Evolutionary conservation across 2,888 invertebrate genomes (phyloP).

Genomic region (Mythimna pallens): DNA sequence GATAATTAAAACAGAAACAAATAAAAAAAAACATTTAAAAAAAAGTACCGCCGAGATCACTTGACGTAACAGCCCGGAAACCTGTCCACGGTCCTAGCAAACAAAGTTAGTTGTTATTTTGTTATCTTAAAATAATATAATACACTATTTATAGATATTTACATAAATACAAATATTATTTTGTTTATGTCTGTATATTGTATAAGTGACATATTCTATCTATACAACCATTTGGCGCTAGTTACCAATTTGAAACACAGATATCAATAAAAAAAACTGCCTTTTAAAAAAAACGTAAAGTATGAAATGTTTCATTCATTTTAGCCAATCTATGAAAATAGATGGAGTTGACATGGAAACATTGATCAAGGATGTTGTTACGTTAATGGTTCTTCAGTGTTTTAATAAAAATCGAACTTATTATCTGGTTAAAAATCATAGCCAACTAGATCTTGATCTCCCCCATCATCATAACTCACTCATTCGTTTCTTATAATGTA

Average conservation of each 20-base stretch:
- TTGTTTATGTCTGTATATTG: not conserved
- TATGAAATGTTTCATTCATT: not conserved
- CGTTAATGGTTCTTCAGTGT: not conserved
- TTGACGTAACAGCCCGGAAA: conserved; percentile 81
- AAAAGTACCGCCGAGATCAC: conserved; percentile 84
- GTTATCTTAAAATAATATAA: conserved; percentile 56
- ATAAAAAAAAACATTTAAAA: conserved; percentile 67
- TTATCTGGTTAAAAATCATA: not conserved
- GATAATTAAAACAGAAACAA: conserved; percentile 46
- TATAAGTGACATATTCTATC: not conserved
- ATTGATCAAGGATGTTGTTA: not conserved
- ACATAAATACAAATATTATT: conserved; percentile 7
- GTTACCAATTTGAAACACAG: not conserved
- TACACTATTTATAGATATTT: conserved; percentile 34
- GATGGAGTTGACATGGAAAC: not conserved
- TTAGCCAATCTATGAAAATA: not conserved
- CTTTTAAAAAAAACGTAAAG: not conserved
- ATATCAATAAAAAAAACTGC: not conserved
- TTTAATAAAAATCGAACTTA: not conserved
- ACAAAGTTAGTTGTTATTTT: conserved; percentile 79
- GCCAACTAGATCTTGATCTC: not conserved
- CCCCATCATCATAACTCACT: not conserved
- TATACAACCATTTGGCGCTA: not conserved
- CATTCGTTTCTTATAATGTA: not conserved
- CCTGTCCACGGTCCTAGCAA: conserved; percentile 86